Conservation (phyloP, 2,797 vertebrate genomes). For the Anabas testudineus region DNA sequence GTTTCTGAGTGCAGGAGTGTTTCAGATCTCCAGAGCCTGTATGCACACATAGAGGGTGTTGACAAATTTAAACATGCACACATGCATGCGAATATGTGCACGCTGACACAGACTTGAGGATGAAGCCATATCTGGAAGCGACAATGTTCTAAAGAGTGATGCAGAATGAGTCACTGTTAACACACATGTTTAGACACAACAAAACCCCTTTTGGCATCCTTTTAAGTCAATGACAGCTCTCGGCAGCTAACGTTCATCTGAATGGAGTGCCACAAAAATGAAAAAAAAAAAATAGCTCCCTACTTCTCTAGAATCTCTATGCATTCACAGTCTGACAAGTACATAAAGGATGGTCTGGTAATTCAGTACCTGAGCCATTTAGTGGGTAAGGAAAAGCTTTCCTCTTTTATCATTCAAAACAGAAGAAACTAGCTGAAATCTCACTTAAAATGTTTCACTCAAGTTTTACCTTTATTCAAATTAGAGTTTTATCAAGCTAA, state of each 20-base stretch:
- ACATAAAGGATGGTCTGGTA: conserved; percentile 45
- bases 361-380: conserved; percentile 53
- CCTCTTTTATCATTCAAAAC: conserved; percentile 40
- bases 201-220: conserved; percentile 38
- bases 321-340: conserved; percentile 36
- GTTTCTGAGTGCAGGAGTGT: conserved; percentile 36
- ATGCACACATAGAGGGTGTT: conserved; percentile 35
- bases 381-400: conserved; percentile 41
- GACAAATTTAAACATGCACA: conserved; percentile 17
- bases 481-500: conserved; percentile 52
- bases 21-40: conserved; percentile 46
- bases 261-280: conserved; percentile 51
- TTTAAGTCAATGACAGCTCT: conserved; percentile 64
- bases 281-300: conserved; percentile 62
- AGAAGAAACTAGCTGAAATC: conserved; percentile 45
- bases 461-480: conserved; percentile 49
- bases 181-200: conserved; percentile 29
- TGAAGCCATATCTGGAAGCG: conserved; percentile 34
- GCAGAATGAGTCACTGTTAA: conserved; percentile 58
- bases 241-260: conserved; percentile 50
- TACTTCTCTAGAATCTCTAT: conserved; percentile 38
- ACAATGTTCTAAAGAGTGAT: conserved; percentile 38
- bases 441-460: conserved; percentile 49
- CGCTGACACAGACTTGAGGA: conserved; percentile 18
- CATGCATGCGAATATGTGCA: not conserved